Evolutionary conservation across 2,113 vertebrate species (phyloP).

Genomic region (Ovis aries): DNA sequence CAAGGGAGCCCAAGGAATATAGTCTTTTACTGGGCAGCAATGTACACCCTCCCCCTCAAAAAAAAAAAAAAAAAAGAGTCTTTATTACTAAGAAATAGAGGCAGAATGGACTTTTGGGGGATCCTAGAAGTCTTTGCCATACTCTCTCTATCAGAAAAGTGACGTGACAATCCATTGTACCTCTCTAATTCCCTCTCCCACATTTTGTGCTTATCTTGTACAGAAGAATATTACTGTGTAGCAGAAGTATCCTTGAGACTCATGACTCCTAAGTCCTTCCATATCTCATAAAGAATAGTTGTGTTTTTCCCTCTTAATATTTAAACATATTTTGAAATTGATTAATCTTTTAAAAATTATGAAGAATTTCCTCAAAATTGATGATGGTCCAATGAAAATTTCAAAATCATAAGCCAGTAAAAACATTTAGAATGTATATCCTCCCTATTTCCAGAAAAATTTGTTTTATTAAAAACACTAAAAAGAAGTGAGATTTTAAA

Average conservation of each 20-base stretch:
- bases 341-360: neutral
- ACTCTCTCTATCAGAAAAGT: neutral
- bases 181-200: neutral
- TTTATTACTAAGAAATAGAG: neutral
- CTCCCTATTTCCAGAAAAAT: neutral
- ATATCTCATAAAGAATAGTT: neutral
- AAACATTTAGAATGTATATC: neutral
- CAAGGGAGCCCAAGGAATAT: neutral
- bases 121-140: neutral
- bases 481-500: conserved; percentile 7
- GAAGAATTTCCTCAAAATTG: neutral
- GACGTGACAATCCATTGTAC: neutral
- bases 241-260: neutral
- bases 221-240: neutral
- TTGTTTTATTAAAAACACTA: neutral
- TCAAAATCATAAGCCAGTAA: neutral
- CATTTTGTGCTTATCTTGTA: conserved; percentile 15
- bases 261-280: neutral
- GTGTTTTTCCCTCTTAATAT: neutral
- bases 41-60: neutral
- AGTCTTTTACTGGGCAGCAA: neutral
- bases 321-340: conserved; percentile 11
- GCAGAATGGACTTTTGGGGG: neutral
- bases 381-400: neutral
- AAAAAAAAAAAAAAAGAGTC: neutral